phyloP scores from a whole-genome alignment of 2,888 invertebrate genomes.

The Ligdia adustata region DNA sequence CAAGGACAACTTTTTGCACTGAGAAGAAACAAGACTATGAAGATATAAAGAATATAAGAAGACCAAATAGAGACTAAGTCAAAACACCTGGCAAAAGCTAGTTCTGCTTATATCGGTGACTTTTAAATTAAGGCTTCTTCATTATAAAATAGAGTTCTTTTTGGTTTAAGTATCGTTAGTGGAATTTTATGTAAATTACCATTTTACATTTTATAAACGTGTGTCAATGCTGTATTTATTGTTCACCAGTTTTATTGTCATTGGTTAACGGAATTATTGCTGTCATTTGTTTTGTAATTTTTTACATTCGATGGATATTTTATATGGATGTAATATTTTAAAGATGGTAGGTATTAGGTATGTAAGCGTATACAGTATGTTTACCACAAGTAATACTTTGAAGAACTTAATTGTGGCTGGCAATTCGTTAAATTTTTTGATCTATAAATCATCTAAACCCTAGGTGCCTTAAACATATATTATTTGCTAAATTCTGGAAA shows the following conservation, averaged over 20 bases:
- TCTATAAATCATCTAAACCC: too few relatives aligned
- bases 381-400: too few relatives aligned
- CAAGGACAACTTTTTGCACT: too few relatives aligned
- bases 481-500: too few relatives aligned
- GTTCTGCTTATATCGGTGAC: conserved; percentile 3
- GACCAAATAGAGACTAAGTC: too few relatives aligned
- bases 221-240: conserved; percentile 49
- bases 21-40: too few relatives aligned
- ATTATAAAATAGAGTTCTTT: conserved; percentile 1
- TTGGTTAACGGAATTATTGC: conserved; percentile 33
- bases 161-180: not conserved
- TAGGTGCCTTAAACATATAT: too few relatives aligned
- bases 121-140: conserved; percentile 3
- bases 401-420: too few relatives aligned
- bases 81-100: not conserved
- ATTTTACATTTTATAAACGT: conserved; percentile 45
- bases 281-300: conserved; percentile 37
- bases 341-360: too few relatives aligned
- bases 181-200: conserved; percentile 47
- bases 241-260: conserved; percentile 41
- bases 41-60: too few relatives aligned
- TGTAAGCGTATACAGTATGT: too few relatives aligned
- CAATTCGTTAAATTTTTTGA: too few relatives aligned
- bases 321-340: conserved; percentile 20
- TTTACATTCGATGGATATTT: conserved; percentile 25